Evolutionary conservation across 2,888 invertebrate genomes (phyloP), one percentile per base, ranked within the genome.

Genomic region (Philonicus albiceps): DNA sequence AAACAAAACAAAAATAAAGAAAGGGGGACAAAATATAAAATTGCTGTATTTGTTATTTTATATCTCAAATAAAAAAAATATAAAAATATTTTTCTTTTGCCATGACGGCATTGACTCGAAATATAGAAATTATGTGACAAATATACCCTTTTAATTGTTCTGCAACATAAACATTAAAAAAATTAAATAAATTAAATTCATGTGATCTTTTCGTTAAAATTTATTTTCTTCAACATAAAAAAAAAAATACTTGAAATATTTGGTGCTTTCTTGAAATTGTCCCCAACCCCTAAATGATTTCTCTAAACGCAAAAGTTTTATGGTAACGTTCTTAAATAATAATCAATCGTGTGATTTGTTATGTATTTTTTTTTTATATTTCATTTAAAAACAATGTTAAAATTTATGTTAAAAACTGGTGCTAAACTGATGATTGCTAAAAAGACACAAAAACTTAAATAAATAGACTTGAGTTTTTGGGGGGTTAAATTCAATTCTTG

Each of bases 181-280:
- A 37, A 11, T 11, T 13, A 16, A 43, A 43, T 1, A 13, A 43
- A 40, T 13, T 43, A 8, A 64, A 30, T 78, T 16, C 11, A 49
- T 78, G 78, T 53, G 43, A 19, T 78, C 27, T 27, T 64, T 64
- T 22, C 22, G 27, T 13, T 27, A 43, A 13, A 3, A 43, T 13
- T 43, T 43, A 64, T 3, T 11, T 27, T 64, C 27, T 78, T 49
- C 37, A 19, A 16, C 49, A 64, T 27, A 74, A 78, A 43, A 43
- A 43, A 43, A 78, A 78, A 43, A 49, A 49, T 6, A 43, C 40
- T 43, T 74, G 7, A 13, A 34, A 43, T 31, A 31, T 11, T 78
- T 78, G 78, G 78, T 78, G 78, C 78, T 78, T 78, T 6, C 55
- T 27, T 13, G 76, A 76, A 37, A 49, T 78, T 76, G 22, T 16